Evolutionary conservation across 2,888 invertebrate genomes (phyloP).

Genomic region (Diaprepes abbreviatus): DNA sequence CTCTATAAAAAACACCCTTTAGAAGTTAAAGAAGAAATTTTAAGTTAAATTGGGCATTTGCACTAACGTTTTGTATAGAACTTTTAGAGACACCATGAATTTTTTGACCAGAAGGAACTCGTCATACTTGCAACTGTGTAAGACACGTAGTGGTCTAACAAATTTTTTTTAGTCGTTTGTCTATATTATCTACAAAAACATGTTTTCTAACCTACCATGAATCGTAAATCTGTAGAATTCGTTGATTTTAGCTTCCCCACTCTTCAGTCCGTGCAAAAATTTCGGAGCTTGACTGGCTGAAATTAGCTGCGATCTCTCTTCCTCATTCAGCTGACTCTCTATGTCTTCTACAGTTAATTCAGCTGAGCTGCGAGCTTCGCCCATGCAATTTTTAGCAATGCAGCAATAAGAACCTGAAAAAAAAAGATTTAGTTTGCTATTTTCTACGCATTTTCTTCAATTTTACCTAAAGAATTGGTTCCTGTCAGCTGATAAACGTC

Average conservation of each 20-base stretch:
- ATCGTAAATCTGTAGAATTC: conserved; percentile 85
- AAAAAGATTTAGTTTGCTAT: too few relatives aligned
- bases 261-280: conserved; percentile 85
- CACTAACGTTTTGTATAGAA: too few relatives aligned
- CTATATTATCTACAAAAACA: too few relatives aligned
- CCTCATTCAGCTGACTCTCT: conserved; percentile 89
- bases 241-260: conserved; percentile 85
- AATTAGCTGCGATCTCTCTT: conserved; percentile 83
- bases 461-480: conserved; percentile 80
- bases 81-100: too few relatives aligned
- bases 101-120: too few relatives aligned
- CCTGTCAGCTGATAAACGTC: conserved; percentile 94
- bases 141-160: neutral
- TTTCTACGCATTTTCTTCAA: too few relatives aligned
- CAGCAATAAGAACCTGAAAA: conserved; percentile 91
- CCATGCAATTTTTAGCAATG: conserved; percentile 92
- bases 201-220: conserved; percentile 75
- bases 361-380: conserved; percentile 87
- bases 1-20: too few relatives aligned
- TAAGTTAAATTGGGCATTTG: too few relatives aligned
- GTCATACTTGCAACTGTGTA: too few relatives aligned
- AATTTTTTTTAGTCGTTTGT: neutral
- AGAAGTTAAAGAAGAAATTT: too few relatives aligned
- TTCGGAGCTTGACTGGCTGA: conserved; percentile 86
- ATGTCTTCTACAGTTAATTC: conserved; percentile 92